Evolutionary conservation across 2,113 vertebrate species (phyloP).

Genomic region (Scortum barcoo): DNA sequence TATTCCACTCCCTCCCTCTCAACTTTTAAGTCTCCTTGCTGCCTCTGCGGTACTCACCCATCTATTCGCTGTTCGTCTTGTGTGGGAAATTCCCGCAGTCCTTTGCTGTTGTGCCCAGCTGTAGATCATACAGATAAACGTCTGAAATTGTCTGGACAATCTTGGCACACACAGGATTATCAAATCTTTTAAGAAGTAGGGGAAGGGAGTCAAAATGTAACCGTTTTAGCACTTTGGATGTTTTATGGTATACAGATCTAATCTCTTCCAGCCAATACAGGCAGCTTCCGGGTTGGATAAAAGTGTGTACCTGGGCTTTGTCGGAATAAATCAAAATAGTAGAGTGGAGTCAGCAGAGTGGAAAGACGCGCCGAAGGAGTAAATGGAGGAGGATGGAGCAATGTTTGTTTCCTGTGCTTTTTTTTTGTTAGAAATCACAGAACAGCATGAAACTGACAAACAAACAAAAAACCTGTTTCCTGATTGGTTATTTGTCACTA

Average conservation of each 20-base stretch:
- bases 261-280: not conserved
- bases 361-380: not conserved
- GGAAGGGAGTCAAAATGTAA: not conserved
- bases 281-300: not conserved
- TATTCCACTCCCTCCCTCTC: not conserved
- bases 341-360: not conserved
- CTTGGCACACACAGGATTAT: not conserved
- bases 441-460: not conserved
- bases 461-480: not conserved
- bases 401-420: not conserved
- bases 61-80: not conserved
- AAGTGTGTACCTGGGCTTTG: not conserved
- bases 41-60: not conserved
- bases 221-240: not conserved
- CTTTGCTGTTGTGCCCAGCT: not conserved
- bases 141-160: not conserved
- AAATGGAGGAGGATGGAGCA: not conserved
- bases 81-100: not conserved
- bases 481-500: not conserved
- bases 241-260: not conserved
- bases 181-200: not conserved
- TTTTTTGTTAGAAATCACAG: not conserved
- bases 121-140: not conserved
- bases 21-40: conserved; percentile 11
- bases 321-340: not conserved